A percentile compares a stretch with the other conserved stretches of the same genome.
Evolutionary conservation across 2,113 vertebrate genomes (phyloP).

Genomic region (Pungitius pungitius): DNA sequence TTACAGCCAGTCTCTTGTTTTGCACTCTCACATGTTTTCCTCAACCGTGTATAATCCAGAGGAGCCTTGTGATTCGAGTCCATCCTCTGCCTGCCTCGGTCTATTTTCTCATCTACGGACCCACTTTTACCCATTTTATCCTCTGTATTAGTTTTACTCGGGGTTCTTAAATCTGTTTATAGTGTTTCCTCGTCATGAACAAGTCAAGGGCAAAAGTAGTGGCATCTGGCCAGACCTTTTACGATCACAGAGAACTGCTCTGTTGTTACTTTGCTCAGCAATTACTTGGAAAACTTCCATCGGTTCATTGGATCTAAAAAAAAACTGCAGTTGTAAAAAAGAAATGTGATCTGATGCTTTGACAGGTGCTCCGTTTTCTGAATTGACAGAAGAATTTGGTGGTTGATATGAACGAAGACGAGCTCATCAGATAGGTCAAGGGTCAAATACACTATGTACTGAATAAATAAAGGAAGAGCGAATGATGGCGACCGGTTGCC

Average conservation of each 20-base stretch:
- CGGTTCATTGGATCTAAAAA: background rate
- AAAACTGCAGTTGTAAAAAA: background rate
- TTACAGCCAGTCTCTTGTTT: background rate
- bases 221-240: slow-evolving; percentile 9
- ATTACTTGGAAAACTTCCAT: background rate
- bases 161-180: slow-evolving; percentile 7
- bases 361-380: background rate
- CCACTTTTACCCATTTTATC: background rate
- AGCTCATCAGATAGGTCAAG: slow-evolving; percentile 29
- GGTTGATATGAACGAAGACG: slow-evolving; percentile 17
- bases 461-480: background rate
- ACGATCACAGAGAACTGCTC: background rate
- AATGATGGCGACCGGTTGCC: background rate
- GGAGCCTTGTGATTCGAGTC: background rate
- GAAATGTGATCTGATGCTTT: background rate
- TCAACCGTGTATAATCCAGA: background rate
- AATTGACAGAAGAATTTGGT: slow-evolving; percentile 24
- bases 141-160: background rate
- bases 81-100: background rate
- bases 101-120: background rate
- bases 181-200: slow-evolving; percentile 43
- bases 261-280: background rate
- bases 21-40: background rate
- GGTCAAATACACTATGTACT: slow-evolving; percentile 20
- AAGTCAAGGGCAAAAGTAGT: slow-evolving; percentile 18